Percentiles rank a stretch among this genome's conserved stretches.
Evolutionary conservation across 2,888 invertebrate species (phyloP).

Genomic region (Tiliacea aurago): DNA sequence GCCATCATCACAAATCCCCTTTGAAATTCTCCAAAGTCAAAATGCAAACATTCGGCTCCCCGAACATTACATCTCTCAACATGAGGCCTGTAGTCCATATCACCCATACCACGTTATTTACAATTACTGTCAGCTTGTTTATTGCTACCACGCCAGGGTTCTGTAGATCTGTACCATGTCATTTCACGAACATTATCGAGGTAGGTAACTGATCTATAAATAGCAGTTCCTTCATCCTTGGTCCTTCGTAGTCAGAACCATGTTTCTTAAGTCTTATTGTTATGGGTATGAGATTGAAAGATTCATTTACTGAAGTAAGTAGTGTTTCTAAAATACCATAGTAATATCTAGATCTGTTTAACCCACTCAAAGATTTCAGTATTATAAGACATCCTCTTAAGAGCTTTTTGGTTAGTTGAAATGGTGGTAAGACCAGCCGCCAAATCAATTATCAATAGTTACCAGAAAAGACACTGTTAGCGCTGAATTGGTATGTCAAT

Average conservation of each 20-base stretch:
- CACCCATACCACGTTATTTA: constrained; percentile 60
- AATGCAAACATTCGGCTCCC: constrained; percentile 34
- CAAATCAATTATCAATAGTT: not conserved
- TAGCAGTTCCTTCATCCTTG: constrained; percentile 32
- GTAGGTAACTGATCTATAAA: constrained; percentile 72
- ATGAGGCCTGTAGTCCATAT: constrained; percentile 47
- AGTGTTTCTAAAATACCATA: too few relatives aligned
- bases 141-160: constrained; percentile 74
- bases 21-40: constrained; percentile 32
- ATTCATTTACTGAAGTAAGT: not conserved
- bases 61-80: constrained; percentile 59
- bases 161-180: constrained; percentile 77
- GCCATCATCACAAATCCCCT: constrained; percentile 4
- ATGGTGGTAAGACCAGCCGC: not conserved
- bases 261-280: constrained; percentile 4
- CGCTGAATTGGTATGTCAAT: constrained; percentile 2
- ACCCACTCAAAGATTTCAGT: not conserved
- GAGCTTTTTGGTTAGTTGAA: not conserved
- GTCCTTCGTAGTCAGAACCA: constrained; percentile 15
- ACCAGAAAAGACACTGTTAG: not conserved
- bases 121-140: constrained; percentile 80
- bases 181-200: constrained; percentile 67
- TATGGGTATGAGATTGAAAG: not conserved
- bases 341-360: not conserved
- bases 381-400: too few relatives aligned